Evolutionary conservation across 2,113 vertebrate species (phyloP), one percentile per base, ranked within the genome.

Genomic region (Tricholaema leucomelas): DNA sequence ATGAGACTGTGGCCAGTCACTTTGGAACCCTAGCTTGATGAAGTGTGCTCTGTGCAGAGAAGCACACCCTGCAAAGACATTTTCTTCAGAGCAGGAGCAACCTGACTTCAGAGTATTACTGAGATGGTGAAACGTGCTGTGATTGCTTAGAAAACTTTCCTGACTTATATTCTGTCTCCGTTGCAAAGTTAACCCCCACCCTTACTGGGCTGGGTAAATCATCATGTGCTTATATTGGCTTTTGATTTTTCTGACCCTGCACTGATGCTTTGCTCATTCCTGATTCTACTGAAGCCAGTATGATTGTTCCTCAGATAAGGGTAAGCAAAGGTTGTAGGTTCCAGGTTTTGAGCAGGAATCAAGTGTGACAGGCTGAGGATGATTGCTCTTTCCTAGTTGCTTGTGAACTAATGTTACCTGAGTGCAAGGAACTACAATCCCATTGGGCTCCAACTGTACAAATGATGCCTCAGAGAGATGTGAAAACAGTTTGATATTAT

Each of bases 61-160:
- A 87, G 75, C 70, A 81, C n/a, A 30, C 55, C 44, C 80, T 72
- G 73, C 81, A 90, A 88, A 94, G 48, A n/a, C 50, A 92, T 89
- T 85, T 89, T 79, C 52, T 67, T 83, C 60, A 74, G 38, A 77
- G 77, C 58, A 58, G 80, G 48, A 74, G 48, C 36, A 72, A 85
- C 5, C 8, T 56, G 59, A 87, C 90, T 92, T 90, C 16, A 50
- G 27, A 58, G 42, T 24, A 40, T n/a, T 80, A 75, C 64, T 74
- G 81, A 77, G 89, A 89, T 64, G 52, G 79, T 48, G 81, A 90
- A 59, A 59, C 7, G 1, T 0, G 0, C 63, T n/a, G 31, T 31
- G 67, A 85, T 48, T 76, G 75, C 86, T 89, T 73, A 66, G 67
- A 82, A 93, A 88, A 71, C 63, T 25, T 27, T 79, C 63, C 50